Base-by-base conservation (phyloP, 2,797 vertebrate species). In the Capromys pilorides region DNA sequence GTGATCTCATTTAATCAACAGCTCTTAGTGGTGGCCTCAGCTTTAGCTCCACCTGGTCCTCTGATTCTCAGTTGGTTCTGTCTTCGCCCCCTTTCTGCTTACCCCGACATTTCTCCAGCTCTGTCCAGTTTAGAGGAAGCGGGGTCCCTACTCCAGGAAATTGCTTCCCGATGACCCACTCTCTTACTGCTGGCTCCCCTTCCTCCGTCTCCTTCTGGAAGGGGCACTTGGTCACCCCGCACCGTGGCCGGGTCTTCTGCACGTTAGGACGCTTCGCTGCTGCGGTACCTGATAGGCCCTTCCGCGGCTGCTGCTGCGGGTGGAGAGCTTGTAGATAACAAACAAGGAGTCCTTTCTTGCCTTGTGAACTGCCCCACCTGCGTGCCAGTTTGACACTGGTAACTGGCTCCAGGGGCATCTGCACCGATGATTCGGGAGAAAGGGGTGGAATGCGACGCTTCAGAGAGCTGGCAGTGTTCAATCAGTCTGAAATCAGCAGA, bases 261-360 rank as follows among this genome's bases (percentile, higher is more conserved):
- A 10, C 86, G 39, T 75, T 0, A 1, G 49, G 66, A 61, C 73
- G 90, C 94, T 93, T n/a, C 49, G 26, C 90, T 0, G 88, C 71
- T 0, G 49, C 0, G 75, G 4, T 26, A 9, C 78, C 96, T 97
- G 96, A 96, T 16, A 95, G 83, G 95, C 96, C 97, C 80, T 95
- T 97, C 98, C 88, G 97, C 88, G 96, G 94, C 96, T 97, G 66
- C 90, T 92, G 90, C 97, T 94, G 94, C 61, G 66, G 82, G 4
- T 88, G 95, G 88, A 39, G 97, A 86, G 86, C 97, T 97, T 97
- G 96, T 90, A 94, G 98, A 96, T 97, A 95, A 96, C 97, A 97
- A 97, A 97, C 95, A 97, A 97, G 79, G 95, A 97, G 97, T 96
- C 96, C 95, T 86, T 86, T 97, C 91, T 78, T 95, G 51, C 90